Evolutionary conservation across 1,140 invertebrate genomes (phyloP).

Genomic region (Metopolophium dirhodum): DNA sequence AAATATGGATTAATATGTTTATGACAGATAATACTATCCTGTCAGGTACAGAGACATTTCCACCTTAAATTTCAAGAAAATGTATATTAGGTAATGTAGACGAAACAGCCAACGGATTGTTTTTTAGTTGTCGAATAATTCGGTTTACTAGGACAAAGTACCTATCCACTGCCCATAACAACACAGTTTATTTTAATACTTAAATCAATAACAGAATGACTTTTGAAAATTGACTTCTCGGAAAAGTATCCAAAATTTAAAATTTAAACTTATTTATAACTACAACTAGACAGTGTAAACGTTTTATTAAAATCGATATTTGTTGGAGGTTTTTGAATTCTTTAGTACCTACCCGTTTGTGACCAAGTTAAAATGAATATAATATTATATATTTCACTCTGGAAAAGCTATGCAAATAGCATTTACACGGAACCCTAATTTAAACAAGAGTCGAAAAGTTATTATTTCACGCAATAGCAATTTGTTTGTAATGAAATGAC

Average conservation of each 20-base stretch:
- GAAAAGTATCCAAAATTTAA: neutral
- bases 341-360: neutral
- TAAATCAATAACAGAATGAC: neutral
- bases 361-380: neutral
- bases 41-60: neutral
- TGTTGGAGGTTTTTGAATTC: neutral
- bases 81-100: neutral
- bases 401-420: neutral
- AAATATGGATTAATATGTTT: neutral
- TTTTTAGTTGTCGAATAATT: neutral
- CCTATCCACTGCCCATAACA: neutral
- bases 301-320: conserved; percentile 1
- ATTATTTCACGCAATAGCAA: neutral
- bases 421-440: conserved; percentile 2
- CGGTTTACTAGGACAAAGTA: neutral
- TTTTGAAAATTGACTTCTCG: neutral
- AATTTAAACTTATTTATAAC: neutral
- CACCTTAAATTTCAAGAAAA: neutral
- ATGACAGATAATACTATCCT: neutral
- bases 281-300: neutral
- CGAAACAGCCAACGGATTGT: neutral
- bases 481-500: neutral
- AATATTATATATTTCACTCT: neutral
- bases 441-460: neutral
- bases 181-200: neutral